Evolutionary conservation across 1,140 invertebrate species (phyloP), one percentile per base, ranked within the genome.

Genomic region (Chironomus tepperi): DNA sequence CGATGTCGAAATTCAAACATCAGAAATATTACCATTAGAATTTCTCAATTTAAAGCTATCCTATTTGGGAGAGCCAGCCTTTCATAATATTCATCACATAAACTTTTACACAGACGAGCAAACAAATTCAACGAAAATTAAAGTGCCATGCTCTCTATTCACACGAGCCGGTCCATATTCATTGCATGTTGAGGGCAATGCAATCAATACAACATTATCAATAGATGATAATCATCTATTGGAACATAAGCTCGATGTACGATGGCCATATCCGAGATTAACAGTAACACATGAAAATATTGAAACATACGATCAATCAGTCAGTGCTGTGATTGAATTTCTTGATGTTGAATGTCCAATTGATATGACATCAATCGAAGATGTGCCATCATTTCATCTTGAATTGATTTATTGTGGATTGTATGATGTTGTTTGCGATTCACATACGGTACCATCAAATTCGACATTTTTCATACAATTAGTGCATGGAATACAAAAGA

Each of bases 331-430:
- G 0, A 78, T 93, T 43, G 88, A 90, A 78, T 93, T 93, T 79
- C 86, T 88, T 1, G 88, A 87, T 73, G 87, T 90, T 0, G 86
- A 88, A 47, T 93, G 91, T 79, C 76, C 80, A 43, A 81, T 83
- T 7, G 77, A 76, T 0, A 79, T 80, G 19, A 78, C 82, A 18
- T 84, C 85, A 8, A 79, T 86, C 73, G 85, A 87, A 9, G 82
- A 83, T 6, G 82, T 91, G 73, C 89, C 89, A 0, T 89, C 90
- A 77, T 89, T 90, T 75, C 90, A 88, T 88, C 78, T 91, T 74
- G 88, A 93, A 79, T 81, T 94, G 8, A 85, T 92, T 74, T 93
- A 91, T 78, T 94, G 92, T 77, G 91, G 92, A 34, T 88, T 70
- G 18, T 70, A 88, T 76, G 85, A 87, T 0, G 84, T 84, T 74